phyloP scores from a whole-genome alignment of 2,113 vertebrate genomes.

The Campylomormyrus numenius region DNA sequence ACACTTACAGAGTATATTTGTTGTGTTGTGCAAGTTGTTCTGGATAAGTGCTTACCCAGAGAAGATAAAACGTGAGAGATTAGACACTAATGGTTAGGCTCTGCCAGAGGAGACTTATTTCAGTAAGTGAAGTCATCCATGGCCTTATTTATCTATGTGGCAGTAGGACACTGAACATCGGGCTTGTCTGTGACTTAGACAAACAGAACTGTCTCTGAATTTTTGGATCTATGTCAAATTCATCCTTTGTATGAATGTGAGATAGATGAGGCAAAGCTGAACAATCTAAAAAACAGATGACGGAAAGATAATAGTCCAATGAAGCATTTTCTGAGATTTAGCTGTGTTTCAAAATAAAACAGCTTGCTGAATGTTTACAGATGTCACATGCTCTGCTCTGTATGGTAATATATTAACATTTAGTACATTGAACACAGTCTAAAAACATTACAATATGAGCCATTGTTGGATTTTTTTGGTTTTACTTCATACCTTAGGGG shows the following conservation, averaged over 20 bases:
- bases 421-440: not conserved
- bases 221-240: not conserved
- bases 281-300: not conserved
- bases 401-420: not conserved
- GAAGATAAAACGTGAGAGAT: not conserved
- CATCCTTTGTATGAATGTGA: not conserved
- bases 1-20: not conserved
- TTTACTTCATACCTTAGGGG: not conserved
- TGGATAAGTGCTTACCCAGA: not conserved
- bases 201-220: not conserved
- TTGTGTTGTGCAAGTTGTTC: not conserved
- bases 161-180: not conserved
- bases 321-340: not conserved
- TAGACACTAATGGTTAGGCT: not conserved
- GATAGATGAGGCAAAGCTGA: not conserved
- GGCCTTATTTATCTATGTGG: conserved; percentile 8
- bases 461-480: not conserved
- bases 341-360: not conserved
- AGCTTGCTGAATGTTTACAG: not conserved
- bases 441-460: not conserved
- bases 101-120: not conserved
- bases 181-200: not conserved
- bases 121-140: not conserved
- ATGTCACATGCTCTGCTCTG: not conserved
- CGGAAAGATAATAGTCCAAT: not conserved